These are phyloP conservation scores for Nicator chloris DNA, from an alignment of 2,113 vertebrate species.

Conservation along the genomic window DNA sequence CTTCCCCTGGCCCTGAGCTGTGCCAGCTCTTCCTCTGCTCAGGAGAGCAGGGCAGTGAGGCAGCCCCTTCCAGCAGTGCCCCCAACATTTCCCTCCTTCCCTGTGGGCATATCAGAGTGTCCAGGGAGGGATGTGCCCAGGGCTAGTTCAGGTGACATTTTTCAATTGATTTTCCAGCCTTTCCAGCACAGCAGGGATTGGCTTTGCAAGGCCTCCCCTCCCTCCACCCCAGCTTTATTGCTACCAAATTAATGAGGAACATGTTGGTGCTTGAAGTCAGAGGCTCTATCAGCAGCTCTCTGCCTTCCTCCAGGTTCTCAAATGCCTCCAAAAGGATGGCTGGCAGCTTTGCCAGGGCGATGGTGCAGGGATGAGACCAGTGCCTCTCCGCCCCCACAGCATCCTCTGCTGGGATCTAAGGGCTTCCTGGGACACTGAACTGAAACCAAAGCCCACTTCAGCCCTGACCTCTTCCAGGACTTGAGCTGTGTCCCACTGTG, in stretches of 20 bases:
- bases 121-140: background rate
- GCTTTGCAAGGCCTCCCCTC: background rate
- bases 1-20: background rate
- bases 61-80: background rate
- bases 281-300: background rate
- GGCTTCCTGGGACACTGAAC: background rate
- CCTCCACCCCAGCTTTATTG: background rate
- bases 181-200: background rate
- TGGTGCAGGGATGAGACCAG: too few species aligned
- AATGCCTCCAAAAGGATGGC: background rate
- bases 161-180: background rate
- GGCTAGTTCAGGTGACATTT: background rate
- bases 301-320: background rate
- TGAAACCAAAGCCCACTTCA: background rate
- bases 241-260: background rate
- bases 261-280: background rate
- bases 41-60: fast-evolving
- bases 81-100: background rate
- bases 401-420: background rate
- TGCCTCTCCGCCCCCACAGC: background rate
- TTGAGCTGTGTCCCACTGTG: background rate
- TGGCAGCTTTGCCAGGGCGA: background rate
- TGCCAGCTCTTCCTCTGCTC: background rate
- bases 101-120: background rate
- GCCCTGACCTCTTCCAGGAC: background rate